Conservation (phyloP, 2,888 invertebrate species). For the Pollenia amentaria region DNA sequence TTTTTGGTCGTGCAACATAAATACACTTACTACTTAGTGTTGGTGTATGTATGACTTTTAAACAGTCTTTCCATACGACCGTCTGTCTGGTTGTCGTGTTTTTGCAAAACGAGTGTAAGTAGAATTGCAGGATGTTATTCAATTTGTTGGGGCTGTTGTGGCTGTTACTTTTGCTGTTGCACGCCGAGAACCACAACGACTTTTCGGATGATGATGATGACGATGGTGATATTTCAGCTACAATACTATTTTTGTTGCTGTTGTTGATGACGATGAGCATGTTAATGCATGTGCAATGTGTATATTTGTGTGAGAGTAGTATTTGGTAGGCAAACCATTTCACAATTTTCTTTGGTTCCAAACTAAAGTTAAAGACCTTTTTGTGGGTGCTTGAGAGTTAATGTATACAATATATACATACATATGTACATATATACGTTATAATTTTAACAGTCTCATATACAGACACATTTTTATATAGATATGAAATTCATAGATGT, state of each 20-base stretch:
- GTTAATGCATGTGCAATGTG: slow-evolving; percentile 31
- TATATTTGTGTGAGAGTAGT: slow-evolving; percentile 50
- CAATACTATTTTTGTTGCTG: slow-evolving; percentile 17
- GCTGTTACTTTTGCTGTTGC: slow-evolving; percentile 34
- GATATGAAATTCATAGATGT: background rate
- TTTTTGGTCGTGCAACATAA: slow-evolving; percentile 18
- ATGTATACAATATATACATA: slow-evolving; percentile 24
- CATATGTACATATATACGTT: slow-evolving; percentile 1
- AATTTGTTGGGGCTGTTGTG: slow-evolving; percentile 37
- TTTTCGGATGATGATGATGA: background rate
- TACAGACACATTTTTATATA: background rate
- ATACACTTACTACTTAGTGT: slow-evolving; percentile 29
- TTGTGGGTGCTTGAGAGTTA: slow-evolving; percentile 72
- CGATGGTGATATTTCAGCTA: background rate
- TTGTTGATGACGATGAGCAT: slow-evolving; percentile 36
- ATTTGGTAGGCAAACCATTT: slow-evolving; percentile 73
- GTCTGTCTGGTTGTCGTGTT: background rate
- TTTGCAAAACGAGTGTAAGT: slow-evolving; percentile 19
- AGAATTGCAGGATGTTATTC: slow-evolving; percentile 32
- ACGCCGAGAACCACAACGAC: slow-evolving; percentile 5
- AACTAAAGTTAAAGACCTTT: slow-evolving; percentile 74
- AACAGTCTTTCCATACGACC: background rate
- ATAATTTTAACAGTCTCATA: slow-evolving; percentile 30
- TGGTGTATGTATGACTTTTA: background rate
- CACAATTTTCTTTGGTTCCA: slow-evolving; percentile 67